Conservation (phyloP, 1,140 invertebrate genomes). For the Drosophila ananassae region DNA sequence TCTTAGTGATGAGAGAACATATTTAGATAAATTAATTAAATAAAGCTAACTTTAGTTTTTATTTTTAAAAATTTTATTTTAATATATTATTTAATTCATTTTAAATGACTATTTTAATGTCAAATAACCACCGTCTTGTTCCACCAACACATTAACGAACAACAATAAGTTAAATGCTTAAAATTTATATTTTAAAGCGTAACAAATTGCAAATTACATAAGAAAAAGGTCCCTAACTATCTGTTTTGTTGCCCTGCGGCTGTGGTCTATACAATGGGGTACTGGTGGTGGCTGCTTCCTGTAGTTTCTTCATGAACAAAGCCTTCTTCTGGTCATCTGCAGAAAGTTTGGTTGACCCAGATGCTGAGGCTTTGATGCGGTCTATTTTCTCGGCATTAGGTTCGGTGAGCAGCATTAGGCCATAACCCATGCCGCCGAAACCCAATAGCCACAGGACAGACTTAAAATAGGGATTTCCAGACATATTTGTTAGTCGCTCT, state of each 20-base stretch:
- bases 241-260: constrained; percentile 44
- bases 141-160: background rate
- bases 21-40: too few relatives aligned
- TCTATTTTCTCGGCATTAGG: constrained; percentile 85
- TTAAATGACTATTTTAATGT: background rate
- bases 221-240: constrained; percentile 32
- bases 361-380: constrained; percentile 82
- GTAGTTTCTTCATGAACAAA: constrained; percentile 68
- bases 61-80: background rate
- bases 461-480: constrained; percentile 84
- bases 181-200: constrained; percentile 33
- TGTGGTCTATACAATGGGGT: constrained; percentile 48
- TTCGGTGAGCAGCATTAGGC: constrained; percentile 85
- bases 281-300: constrained; percentile 61
- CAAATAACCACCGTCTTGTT: too few relatives aligned
- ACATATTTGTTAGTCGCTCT: constrained; percentile 72
- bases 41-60: background rate
- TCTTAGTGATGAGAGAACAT: background rate
- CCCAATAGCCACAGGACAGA: constrained; percentile 86
- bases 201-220: constrained; percentile 27
- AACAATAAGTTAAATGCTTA: constrained; percentile 18
- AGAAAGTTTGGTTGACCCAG: constrained; percentile 10
- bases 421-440: constrained; percentile 86
- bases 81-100: background rate
- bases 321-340: constrained; percentile 59